phyloP scores from a whole-genome alignment of 1,140 invertebrate species.

The Meloidogyne exigua region DNA sequence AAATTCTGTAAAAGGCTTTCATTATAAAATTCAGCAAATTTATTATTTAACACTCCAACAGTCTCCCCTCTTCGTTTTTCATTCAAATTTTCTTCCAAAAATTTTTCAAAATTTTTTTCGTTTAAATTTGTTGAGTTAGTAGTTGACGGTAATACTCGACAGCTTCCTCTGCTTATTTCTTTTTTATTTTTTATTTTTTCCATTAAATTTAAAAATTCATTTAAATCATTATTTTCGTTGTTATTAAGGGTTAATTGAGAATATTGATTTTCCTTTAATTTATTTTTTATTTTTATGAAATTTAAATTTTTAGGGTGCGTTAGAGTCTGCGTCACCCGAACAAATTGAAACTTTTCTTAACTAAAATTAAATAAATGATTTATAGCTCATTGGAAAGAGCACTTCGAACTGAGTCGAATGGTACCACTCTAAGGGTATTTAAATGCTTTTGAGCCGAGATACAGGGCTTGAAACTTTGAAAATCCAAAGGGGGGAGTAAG shows the following conservation, averaged over 20 bases:
- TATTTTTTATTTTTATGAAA: too few species aligned
- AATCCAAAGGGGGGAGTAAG: too few species aligned
- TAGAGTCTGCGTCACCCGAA: too few species aligned
- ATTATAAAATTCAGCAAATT: not conserved
- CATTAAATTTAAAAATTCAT: slow-evolving; percentile 19
- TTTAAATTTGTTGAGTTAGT: not conserved
- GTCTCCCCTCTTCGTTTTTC: not conserved
- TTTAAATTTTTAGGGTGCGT: too few species aligned
- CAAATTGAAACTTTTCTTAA: too few species aligned
- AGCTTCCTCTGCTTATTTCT: slow-evolving; percentile 34
- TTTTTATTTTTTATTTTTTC: not conserved
- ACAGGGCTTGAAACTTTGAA: too few species aligned
- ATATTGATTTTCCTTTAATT: not conserved
- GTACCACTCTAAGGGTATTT: too few species aligned
- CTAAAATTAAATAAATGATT: too few species aligned
- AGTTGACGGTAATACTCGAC: slow-evolving; percentile 27
- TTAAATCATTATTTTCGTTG: slow-evolving; percentile 8
- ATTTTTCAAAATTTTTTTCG: not conserved
- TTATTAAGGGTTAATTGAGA: not conserved
- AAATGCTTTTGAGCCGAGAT: too few species aligned
- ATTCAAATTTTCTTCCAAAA: not conserved
- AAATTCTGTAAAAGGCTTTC: not conserved
- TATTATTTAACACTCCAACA: not conserved
- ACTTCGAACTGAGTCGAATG: too few species aligned
- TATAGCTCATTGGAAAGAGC: too few species aligned